Conservation (phyloP, 2,113 vertebrate species). For the Laticauda colubrina region DNA sequence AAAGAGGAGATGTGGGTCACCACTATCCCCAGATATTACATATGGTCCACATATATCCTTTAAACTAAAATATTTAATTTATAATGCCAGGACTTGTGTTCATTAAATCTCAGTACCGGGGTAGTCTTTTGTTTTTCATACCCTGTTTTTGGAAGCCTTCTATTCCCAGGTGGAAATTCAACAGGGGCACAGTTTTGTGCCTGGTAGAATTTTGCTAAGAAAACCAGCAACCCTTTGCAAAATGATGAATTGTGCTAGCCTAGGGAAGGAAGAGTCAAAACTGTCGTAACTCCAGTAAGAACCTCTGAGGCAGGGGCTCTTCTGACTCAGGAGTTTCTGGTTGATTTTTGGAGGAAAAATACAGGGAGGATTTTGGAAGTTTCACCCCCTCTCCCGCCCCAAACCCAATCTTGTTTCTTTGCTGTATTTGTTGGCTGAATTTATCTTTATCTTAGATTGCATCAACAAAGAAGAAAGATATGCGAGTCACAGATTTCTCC, state of each 20-base stretch:
- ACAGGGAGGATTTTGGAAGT: not conserved
- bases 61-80: not conserved
- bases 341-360: not conserved
- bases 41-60: not conserved
- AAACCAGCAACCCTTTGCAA: not conserved
- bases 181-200: not conserved
- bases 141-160: not conserved
- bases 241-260: not conserved
- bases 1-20: not conserved
- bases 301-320: too few relatives aligned
- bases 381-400: not conserved
- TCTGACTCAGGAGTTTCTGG: not conserved
- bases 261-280: not conserved
- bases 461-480: not conserved
- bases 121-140: not conserved
- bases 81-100: not conserved
- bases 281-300: not conserved
- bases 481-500: not conserved
- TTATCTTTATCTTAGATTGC: conserved; percentile 14
- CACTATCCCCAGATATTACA: not conserved
- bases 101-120: not conserved
- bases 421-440: not conserved
- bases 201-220: not conserved
- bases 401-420: not conserved
- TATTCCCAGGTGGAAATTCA: not conserved